These are phyloP conservation scores for Callyntrura sp. DNA, from an alignment of 2,888 invertebrate genomes.

Conservation along the genomic window DNA sequence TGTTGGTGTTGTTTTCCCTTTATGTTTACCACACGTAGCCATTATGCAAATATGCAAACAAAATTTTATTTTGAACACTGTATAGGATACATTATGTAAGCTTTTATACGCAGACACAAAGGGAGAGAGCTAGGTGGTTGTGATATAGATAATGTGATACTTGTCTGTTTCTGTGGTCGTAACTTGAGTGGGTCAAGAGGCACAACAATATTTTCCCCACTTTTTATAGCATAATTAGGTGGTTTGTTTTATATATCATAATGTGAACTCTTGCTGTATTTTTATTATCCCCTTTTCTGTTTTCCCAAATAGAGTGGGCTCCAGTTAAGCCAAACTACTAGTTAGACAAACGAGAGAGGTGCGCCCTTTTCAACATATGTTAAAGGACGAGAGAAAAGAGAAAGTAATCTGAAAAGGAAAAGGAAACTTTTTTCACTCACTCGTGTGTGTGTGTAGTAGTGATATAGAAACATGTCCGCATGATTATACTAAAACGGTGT, in stretches of 20 bases:
- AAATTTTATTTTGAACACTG: not conserved
- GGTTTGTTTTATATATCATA: conserved; percentile 50
- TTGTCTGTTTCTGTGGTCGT: conserved; percentile 39
- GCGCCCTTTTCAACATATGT: conserved; percentile 23
- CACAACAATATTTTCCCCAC: conserved; percentile 39
- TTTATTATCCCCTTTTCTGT: conserved; percentile 18
- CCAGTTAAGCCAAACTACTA: not conserved
- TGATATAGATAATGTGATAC: conserved; percentile 31
- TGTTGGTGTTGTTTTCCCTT: conserved; percentile 23
- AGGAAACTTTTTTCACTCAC: conserved; percentile 48
- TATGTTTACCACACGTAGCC: conserved; percentile 1
- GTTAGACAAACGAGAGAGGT: conserved; percentile 7
- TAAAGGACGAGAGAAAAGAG: not conserved
- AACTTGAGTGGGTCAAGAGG: conserved; percentile 57
- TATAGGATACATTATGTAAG: no score
- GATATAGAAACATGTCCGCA: not conserved
- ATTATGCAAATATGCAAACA: not conserved
- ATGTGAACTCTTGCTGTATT: conserved; percentile 14
- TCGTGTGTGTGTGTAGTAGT: not conserved
- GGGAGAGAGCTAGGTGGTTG: not conserved
- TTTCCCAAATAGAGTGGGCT: not conserved
- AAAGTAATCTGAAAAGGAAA: conserved; percentile 46
- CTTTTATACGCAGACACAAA: no score
- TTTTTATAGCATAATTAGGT: conserved; percentile 19
- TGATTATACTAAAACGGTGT: not conserved